These are phyloP conservation scores for Diorhabda carinulata DNA, from an alignment of 1,140 invertebrate species.

Conservation along the genomic window DNA sequence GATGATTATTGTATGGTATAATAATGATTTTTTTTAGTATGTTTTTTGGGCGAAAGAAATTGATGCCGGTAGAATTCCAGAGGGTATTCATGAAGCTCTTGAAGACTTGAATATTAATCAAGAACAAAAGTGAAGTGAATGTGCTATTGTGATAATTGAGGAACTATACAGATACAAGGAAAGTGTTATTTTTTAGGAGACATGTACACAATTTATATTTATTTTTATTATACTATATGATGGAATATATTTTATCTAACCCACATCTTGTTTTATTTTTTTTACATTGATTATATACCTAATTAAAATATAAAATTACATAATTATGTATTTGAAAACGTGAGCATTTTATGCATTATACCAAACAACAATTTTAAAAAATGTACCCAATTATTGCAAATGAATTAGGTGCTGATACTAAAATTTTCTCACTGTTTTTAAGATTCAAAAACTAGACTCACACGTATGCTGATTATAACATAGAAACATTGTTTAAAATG, in stretches of 20 bases:
- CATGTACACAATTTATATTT: conserved; percentile 8
- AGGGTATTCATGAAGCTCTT: conserved; percentile 69
- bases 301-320: no score
- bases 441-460: no score
- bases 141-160: not conserved
- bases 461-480: no score
- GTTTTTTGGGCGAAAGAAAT: conserved; percentile 75
- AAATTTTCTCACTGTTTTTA: no score
- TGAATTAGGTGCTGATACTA: no score
- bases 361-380: no score
- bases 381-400: no score
- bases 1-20: conserved; percentile 7
- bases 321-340: no score
- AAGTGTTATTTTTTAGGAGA: not conserved
- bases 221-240: conserved; percentile 9
- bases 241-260: conserved; percentile 9
- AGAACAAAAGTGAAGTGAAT: conserved; percentile 46
- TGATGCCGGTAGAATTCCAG: conserved; percentile 72
- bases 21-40: conserved; percentile 59
- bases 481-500: no score
- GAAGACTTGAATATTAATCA: conserved; percentile 64
- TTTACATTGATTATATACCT: no score
- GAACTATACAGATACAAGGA: not conserved
- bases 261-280: no score
- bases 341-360: no score